Conservation (phyloP, 2,113 vertebrate species). For the Oreochromis tanganicae region DNA sequence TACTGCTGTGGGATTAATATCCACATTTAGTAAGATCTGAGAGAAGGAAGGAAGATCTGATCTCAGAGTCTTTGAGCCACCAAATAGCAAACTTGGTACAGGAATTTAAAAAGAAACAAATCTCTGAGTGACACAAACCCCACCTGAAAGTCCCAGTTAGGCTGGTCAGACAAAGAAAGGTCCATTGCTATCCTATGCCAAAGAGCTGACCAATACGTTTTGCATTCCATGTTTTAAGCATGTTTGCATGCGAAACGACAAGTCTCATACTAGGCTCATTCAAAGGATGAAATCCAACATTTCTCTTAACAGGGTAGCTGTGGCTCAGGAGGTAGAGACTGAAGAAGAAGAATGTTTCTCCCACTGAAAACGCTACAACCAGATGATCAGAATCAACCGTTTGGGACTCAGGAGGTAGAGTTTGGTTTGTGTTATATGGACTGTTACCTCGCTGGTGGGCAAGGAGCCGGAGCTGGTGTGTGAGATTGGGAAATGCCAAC, state of each 20-base stretch:
- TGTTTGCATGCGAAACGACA: background rate
- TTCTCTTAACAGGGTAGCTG: background rate
- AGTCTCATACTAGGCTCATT: background rate
- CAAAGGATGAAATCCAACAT: background rate
- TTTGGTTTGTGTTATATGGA: background rate
- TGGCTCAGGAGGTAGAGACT: background rate
- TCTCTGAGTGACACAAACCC: background rate
- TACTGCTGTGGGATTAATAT: background rate
- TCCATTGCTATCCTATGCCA: background rate
- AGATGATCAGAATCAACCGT: background rate
- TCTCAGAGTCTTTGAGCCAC: background rate
- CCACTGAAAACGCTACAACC: background rate
- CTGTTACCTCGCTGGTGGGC: background rate
- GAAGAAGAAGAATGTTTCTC: background rate
- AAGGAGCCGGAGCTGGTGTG: background rate
- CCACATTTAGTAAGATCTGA: background rate
- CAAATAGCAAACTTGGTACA: background rate
- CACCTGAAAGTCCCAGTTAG: background rate
- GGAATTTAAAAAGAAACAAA: accelerated
- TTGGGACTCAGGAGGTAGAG: background rate
- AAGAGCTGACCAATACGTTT: background rate
- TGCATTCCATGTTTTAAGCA: background rate
- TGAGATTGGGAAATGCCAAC: background rate
- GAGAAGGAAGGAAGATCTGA: background rate
- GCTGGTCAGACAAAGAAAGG: background rate